These are phyloP conservation scores for Trichopria drosophilae DNA, from an alignment of 2,888 invertebrate species.

Conservation along the genomic window DNA sequence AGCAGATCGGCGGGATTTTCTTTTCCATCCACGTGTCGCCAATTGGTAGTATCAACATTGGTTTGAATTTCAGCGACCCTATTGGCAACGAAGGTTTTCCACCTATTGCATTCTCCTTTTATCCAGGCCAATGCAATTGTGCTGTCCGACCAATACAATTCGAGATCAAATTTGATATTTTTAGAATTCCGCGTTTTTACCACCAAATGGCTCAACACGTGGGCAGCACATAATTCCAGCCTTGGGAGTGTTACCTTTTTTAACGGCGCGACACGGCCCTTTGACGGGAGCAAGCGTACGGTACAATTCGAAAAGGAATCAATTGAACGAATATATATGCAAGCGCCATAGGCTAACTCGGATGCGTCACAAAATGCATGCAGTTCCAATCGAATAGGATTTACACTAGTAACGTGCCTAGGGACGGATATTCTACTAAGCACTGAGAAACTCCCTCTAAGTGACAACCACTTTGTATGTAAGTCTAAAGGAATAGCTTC, in stretches of 20 bases:
- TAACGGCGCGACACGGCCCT: background rate
- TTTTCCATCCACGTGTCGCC: background rate
- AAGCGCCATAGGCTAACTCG: background rate
- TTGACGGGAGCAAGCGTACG: background rate
- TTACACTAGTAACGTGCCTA: background rate
- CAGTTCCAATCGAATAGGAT: background rate
- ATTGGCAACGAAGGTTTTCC: conserved; percentile 1
- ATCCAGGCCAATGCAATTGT: background rate
- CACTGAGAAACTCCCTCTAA: background rate
- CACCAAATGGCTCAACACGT: background rate
- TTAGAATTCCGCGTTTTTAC: background rate
- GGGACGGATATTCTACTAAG: background rate
- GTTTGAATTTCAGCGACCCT: background rate
- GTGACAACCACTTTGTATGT: background rate
- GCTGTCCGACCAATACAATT: background rate
- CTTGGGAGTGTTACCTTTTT: background rate
- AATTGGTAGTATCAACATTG: background rate
- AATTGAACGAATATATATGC: background rate
- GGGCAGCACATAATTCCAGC: background rate
- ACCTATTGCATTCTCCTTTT: background rate
- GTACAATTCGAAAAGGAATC: background rate
- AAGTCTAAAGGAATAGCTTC: background rate
- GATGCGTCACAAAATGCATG: background rate
- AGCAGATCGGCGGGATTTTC: background rate
- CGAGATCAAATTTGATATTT: background rate